Evolutionary conservation across 2,113 vertebrate species (phyloP), one percentile per base, ranked within the genome.

Genomic region (Glaucidium brasilianum): DNA sequence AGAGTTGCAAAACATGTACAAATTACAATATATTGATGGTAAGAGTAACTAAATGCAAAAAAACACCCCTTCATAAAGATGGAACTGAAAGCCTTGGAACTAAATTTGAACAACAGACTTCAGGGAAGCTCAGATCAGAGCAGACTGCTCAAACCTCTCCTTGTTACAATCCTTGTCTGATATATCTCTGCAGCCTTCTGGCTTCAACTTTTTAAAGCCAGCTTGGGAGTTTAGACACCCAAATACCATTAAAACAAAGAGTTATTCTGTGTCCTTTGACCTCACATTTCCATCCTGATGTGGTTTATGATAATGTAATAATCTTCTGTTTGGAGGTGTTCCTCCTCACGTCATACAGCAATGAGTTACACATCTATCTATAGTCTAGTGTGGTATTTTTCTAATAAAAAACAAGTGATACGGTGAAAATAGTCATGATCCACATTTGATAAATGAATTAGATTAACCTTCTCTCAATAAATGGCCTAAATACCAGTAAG

Each of bases 401-500:
- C 73, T 53, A 68, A 45, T 26, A 41, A 69, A 78, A 73, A 11
- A 66, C 62, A 0, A 9, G 23, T 25, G 34, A 73, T 22, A 25
- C 2, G 39, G 43, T 2, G 9, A 66, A 63, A 95, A 72, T 10
- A 84, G n/a, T 37, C 9, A 32, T 23, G 32, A 53, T 32, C 1
- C 27, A 32, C 7, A 4, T 62, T 62, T 47, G 50, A 62, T 55
- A 88, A 73, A 94, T 74, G 14, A 71, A 77, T 93, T 74, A 50
- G 20, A 29, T 92, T 76, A 90, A 81, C 50, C 73, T 85, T 69
- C 30, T 85, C 80, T 80, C 73, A 87, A 60, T 77, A 84, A 84
- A 68, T 26, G n/a, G 11, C 26, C 62, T 60, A 78, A 95, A 78
- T 76, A 41, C 47, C 69, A 88, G 56, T 43, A 83, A 81, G 66